Evolutionary conservation across 2,113 vertebrate genomes (phyloP), one percentile per base, ranked within the genome.

Genomic region (Neogale vison): DNA sequence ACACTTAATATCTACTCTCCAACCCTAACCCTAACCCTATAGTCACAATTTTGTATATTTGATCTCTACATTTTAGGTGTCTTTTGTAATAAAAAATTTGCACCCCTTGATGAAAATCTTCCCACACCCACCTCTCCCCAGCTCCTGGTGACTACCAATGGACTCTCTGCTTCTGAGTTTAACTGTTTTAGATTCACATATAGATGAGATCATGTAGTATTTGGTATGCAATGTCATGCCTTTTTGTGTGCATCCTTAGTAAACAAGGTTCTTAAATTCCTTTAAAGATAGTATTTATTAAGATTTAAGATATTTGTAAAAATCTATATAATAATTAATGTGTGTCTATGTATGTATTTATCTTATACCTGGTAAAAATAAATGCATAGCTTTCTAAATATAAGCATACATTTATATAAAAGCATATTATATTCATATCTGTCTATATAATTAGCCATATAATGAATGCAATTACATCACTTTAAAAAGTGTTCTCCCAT

Each of bases 401-500:
- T 50, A 74, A 92, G 1, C 17, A 84, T 65, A 47, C 10, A 59
- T 15, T 94, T 42, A 82, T 39, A 85, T 65, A 45, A 93, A 34
- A 90, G 17, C 15, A 67, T 59, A 61, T 92, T 86, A 74, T 82
- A 90, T 21, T 89, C 21, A 79, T 72, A 61, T 24, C 3, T 86
- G 12, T 93, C 92, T 94, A 50, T 52, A 76, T 86, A 84, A 52
- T 90, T 47, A 85, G 11, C 10, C 1, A 69, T 67, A 82, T 90
- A 72, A 79, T 95, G 57, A 93, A 76, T 61, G 18, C 26, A 69
- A 29, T 52, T 45, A 61, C 6, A 86, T 76, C 50, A 81, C 39
- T 97, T 81, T 34, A 59, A 59, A 74, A 95, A 39, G n/a, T 67
- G 31, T 59, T 92, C 55, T 88, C n/a, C 8, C 65, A 93, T 59